Conservation (phyloP, 2,797 vertebrate genomes). For the Borostomias antarcticus region DNA sequence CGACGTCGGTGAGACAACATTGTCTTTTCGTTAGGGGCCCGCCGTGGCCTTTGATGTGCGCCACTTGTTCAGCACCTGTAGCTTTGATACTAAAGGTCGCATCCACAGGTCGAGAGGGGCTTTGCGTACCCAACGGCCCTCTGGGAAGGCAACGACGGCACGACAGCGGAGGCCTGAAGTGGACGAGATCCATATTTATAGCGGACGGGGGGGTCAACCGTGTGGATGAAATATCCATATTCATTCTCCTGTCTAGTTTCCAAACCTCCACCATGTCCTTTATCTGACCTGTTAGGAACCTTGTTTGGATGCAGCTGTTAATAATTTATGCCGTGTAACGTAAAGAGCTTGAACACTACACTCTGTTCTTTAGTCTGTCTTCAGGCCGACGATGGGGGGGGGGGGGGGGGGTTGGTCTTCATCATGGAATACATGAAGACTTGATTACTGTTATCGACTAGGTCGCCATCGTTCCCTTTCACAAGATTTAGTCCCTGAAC, state of each 20-base stretch:
- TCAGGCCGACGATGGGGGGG: no score
- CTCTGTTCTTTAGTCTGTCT: no score
- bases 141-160: conserved; percentile 17
- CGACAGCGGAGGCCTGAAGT: conserved; percentile 28
- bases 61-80: conserved; percentile 80
- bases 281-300: no score
- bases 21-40: conserved; percentile 78
- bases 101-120: conserved; percentile 43
- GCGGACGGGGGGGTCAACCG: conserved; percentile 10
- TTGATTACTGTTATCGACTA: no score
- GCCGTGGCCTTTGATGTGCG: conserved; percentile 85
- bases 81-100: conserved; percentile 87
- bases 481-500: no score
- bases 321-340: no score
- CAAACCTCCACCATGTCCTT: no score
- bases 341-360: no score
- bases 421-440: no score
- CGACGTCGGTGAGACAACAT: conserved; percentile 69
- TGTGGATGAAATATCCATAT: neutral
- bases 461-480: no score
- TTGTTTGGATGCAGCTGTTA: no score
- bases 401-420: no score
- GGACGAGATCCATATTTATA: conserved; percentile 57
- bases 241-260: neutral
- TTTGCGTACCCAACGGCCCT: conserved; percentile 25